Base-by-base conservation (phyloP, 2,113 vertebrate genomes). In the Otolemur garnettii region DNA sequence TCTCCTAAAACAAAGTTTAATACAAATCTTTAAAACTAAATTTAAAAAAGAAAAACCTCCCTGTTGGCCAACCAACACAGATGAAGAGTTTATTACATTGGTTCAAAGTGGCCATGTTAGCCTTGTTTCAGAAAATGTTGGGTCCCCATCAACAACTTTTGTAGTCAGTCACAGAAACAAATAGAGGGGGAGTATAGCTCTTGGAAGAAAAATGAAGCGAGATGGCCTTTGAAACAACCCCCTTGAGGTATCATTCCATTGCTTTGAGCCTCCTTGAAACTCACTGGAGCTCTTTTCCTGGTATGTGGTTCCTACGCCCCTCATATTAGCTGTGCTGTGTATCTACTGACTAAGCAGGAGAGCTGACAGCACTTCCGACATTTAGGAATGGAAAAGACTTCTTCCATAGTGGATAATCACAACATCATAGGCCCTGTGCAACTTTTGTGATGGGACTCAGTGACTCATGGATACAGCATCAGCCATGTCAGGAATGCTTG, bases 321-420 rank as follows among this genome's bases (percentile, higher is more conserved):
- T 75, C 38, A 4, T 18, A 7, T 26, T 94, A 95, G 89, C 0
- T 1, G 64, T 91, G 93, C 89, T 94, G 17, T 79, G 5, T 90
- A 66, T 89, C 94, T 86, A 1, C 95, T 96, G 95, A 68, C 79
- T 35, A 57, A 91, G 81, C 59, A 87, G 87, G 28, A 42, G 0
- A 45, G 96, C 33, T 74, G 62, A 90, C 90, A 96, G 95, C 42
- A 45, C 77, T 71, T 82, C 71, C 12, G 2, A 45, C 42, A 1
- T 85, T 77, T 21, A 77, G 66, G 91, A 84, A 66, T 8, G 17
- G 64, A 96, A 83, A 72, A 87, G 74, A 21, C 53, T 38, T 85
- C 64, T 72, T 81, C 53, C 1, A 0, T 5, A 7, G 75, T 24
- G 75, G 86, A 26, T 77, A 17, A 60, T 53, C 71, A 57, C 84